Conservation (phyloP, 2,113 vertebrate genomes). For the Rana temporaria region DNA sequence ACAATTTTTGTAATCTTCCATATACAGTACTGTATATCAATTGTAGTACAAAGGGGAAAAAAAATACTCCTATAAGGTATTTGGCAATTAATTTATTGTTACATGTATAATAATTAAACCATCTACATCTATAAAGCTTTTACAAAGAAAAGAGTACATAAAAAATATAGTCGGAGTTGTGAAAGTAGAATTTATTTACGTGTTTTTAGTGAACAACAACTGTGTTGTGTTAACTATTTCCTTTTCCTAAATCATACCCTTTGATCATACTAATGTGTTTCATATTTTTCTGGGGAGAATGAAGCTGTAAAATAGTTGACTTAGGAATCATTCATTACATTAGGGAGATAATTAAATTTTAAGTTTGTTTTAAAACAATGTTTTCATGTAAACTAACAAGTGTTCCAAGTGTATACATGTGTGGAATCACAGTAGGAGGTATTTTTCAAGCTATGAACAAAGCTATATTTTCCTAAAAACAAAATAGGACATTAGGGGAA, state of each 20-base stretch:
- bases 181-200: not conserved
- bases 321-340: slow-evolving; percentile 41
- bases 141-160: no score
- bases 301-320: slow-evolving; percentile 30
- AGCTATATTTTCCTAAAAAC: not conserved
- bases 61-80: no score
- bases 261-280: slow-evolving; percentile 37
- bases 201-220: slow-evolving; percentile 9
- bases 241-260: not conserved
- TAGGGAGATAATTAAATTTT: slow-evolving; percentile 37
- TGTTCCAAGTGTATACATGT: slow-evolving; percentile 15
- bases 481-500: not conserved
- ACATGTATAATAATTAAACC: no score
- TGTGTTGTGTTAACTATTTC: slow-evolving; percentile 17
- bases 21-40: no score
- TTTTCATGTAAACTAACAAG: slow-evolving; percentile 23
- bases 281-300: slow-evolving; percentile 20
- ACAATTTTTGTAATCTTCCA: no score
- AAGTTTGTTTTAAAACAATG: slow-evolving; percentile 33
- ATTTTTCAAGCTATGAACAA: slow-evolving; percentile 11
- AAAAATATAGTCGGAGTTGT: no score
- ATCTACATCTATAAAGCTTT: no score
- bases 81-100: no score
- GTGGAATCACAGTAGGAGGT: slow-evolving; percentile 22
- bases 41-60: no score